Conservation (phyloP, 2,113 vertebrate genomes). For the Drymodes brunneopygia region DNA sequence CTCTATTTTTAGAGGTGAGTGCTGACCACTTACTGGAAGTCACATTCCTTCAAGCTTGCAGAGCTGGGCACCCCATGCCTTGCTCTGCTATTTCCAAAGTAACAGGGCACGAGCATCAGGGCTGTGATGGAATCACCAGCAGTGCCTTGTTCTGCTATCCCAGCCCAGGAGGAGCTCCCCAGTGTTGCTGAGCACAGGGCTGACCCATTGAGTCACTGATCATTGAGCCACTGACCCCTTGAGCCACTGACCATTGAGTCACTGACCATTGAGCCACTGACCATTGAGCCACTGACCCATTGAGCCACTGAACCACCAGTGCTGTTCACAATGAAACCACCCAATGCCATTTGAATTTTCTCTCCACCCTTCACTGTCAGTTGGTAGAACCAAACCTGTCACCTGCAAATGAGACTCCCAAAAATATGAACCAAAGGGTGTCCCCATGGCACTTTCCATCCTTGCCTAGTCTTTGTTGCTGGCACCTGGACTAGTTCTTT, state of each 20-base stretch:
- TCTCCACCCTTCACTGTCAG: neutral
- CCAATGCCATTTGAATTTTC: neutral
- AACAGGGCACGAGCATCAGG: neutral
- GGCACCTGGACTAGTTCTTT: neutral
- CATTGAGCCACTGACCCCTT: neutral
- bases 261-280: neutral
- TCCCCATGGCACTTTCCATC: neutral
- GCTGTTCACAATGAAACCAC: neutral
- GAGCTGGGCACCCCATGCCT: neutral
- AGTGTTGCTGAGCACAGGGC: rapidly evolving
- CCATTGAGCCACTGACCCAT: neutral
- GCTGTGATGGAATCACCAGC: neutral
- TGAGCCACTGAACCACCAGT: neutral
- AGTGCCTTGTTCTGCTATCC: neutral
- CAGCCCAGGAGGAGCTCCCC: neutral
- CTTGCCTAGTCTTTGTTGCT: neutral
- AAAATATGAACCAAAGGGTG: neutral
- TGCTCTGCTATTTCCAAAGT: neutral
- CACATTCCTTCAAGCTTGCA: neutral
- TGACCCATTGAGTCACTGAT: neutral
- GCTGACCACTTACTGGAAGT: constrained; percentile 29
- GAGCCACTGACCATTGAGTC: neutral
- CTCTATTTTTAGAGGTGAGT: constrained; percentile 58
- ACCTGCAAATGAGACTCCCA: neutral
- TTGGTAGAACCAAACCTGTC: neutral